Evolutionary conservation across 2,888 invertebrate genomes (phyloP), one percentile per base, ranked within the genome.

Genomic region (Chymomyza procnemis): DNA sequence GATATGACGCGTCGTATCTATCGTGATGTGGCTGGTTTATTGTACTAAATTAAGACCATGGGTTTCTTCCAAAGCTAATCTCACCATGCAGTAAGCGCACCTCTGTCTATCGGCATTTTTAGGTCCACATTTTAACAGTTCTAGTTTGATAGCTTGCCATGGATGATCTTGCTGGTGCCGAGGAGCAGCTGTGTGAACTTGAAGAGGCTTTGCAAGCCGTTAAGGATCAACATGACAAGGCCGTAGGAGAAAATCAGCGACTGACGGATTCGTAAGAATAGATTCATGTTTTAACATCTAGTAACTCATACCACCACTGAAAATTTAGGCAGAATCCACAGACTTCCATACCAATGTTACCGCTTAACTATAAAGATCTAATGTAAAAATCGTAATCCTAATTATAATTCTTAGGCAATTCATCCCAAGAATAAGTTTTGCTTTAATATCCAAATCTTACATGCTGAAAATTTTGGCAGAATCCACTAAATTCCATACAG

Each of bases 41-140:
- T 97, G 2, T 97, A 97, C 0, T 99, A 99, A 99, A 98, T 98
- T 0, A 97, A 97, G 91, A 97, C 97, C 1, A 97, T 97, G 97
- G 94, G 95, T 0, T 97, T 97, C 91, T 99, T 99, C 88, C 98
- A 99, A 98, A 92, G 96, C 97, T 0, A 98, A 97, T 91, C 92
- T 99, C 63, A 94, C 97, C 3, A 88, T 97, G 70, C 98, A 98
- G 92, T 98, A 98, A 92, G 97, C 96, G 2, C 93, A 97, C 74
- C 92, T 22, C 19, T 14, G 48, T 1, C 0, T 50, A 9, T 6
- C 14, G 4, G 18, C 0, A 0, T 50, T 18, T 4, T 50, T n/a
- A n/a, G n/a, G 14, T 18, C 4, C 47, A 47, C 18, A 16, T n/a
- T 22, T 52, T 3, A 8, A 14, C 2, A 9, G 6, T 54, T 41